Evolutionary conservation across 1,140 invertebrate genomes (phyloP).

Genomic region (Hycleus cichorii): DNA sequence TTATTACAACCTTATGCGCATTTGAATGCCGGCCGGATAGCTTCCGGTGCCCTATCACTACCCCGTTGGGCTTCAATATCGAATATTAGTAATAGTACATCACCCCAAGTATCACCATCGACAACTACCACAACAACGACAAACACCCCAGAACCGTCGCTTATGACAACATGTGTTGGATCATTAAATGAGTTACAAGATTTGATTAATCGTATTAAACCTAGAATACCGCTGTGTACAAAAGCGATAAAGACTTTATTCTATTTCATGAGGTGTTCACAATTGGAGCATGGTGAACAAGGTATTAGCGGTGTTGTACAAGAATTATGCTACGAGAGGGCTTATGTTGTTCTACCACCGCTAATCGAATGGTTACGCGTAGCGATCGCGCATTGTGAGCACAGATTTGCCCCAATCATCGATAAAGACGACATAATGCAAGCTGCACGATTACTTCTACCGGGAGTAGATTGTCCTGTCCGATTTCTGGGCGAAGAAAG

Average conservation of each 20-base stretch:
- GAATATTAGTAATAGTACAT: constrained; percentile 48
- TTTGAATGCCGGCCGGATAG: constrained; percentile 76
- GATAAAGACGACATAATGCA: constrained; percentile 85
- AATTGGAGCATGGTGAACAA: constrained; percentile 51
- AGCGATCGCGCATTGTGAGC: constrained; percentile 70
- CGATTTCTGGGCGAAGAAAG: constrained; percentile 55
- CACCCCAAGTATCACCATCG: constrained; percentile 31
- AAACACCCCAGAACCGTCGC: constrained; percentile 54
- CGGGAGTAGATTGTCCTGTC: constrained; percentile 82
- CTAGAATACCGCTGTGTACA: constrained; percentile 51
- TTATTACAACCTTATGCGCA: constrained; percentile 83
- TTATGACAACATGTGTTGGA: constrained; percentile 82
- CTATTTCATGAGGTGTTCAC: constrained; percentile 87
- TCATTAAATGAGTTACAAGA: constrained; percentile 70
- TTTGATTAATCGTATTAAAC: constrained; percentile 55
- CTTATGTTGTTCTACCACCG: constrained; percentile 79
- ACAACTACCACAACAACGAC: constrained; percentile 34
- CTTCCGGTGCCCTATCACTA: constrained; percentile 73
- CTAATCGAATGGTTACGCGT: constrained; percentile 82
- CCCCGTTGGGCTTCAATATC: constrained; percentile 78
- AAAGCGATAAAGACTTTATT: constrained; percentile 71
- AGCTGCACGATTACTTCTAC: constrained; percentile 73
- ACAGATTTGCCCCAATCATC: constrained; percentile 66
- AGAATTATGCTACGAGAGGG: constrained; percentile 76
- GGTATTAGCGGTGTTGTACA: constrained; percentile 28